Percentiles rank a stretch among this genome's conserved stretches.
Conservation (phyloP, 2,888 invertebrate genomes). For the Acanthococcus lagerstroemiae region DNA sequence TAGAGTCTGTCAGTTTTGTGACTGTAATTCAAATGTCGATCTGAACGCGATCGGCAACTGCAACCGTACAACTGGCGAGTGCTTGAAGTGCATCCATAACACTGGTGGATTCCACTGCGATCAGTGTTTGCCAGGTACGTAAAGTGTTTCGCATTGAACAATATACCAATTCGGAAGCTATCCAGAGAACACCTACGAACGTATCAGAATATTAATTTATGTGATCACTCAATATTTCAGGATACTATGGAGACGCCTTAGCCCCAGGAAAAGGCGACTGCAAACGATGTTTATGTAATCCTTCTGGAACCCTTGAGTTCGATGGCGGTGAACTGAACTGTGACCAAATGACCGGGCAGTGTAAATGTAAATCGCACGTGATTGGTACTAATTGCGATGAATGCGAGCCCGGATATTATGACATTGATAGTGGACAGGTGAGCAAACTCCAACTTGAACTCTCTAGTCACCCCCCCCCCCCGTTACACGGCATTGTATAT, state of each 20-base stretch:
- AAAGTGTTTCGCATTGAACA: not conserved
- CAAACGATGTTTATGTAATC: constrained; percentile 76
- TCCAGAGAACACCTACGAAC: too few species aligned
- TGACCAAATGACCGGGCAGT: constrained; percentile 70
- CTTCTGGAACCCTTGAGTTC: constrained; percentile 67
- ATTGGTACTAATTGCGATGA: constrained; percentile 71
- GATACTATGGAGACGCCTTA: constrained; percentile 89
- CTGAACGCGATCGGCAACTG: constrained; percentile 95
- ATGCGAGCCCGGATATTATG: constrained; percentile 75
- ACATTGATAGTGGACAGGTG: constrained; percentile 64
- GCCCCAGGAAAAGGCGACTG: constrained; percentile 84
- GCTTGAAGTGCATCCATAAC: constrained; percentile 92
- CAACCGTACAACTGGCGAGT: constrained; percentile 88
- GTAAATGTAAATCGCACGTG: constrained; percentile 69
- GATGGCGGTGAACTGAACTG: constrained; percentile 62
- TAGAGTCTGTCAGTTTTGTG: constrained; percentile 71
- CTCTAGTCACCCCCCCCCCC: not conserved
- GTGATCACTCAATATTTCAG: constrained; percentile 41
- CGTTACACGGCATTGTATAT: not conserved
- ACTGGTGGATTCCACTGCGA: constrained; percentile 89
- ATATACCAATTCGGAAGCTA: not conserved
- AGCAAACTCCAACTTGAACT: not conserved
- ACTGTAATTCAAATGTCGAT: constrained; percentile 89
- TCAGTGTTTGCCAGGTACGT: constrained; percentile 70
- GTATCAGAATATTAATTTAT: not conserved